Percentiles rank a stretch among this genome's conserved stretches.
Evolutionary conservation across 1,140 invertebrate species (phyloP).

Genomic region (Acromyrmex charruanus): DNA sequence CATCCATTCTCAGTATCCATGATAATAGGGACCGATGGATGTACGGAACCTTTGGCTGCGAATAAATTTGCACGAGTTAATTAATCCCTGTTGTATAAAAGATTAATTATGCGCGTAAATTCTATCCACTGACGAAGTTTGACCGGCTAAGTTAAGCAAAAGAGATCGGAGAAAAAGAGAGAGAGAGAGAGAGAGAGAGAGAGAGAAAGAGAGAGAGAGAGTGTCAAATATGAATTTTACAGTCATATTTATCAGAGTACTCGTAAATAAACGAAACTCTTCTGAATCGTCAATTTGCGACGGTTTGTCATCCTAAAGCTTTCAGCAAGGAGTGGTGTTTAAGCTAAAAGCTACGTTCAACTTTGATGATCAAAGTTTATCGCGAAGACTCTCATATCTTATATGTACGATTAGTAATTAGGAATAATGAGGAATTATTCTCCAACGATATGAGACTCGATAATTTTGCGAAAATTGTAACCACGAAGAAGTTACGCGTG

Average conservation of each 20-base stretch:
- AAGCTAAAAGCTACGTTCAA: constrained; percentile 10
- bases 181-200: not conserved
- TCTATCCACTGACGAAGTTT: constrained; percentile 10
- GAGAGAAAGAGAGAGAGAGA: not conserved
- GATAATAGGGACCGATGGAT: constrained; percentile 37
- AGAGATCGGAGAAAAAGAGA: not conserved
- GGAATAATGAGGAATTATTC: not conserved
- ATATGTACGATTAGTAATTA: not conserved
- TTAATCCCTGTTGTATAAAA: constrained; percentile 58
- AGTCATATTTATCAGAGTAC: constrained; percentile 19
- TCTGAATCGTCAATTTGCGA: constrained; percentile 7
- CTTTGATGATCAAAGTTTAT: constrained; percentile 34
- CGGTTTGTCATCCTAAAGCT: not conserved
- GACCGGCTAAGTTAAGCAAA: constrained; percentile 1
- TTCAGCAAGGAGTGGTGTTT: not conserved
- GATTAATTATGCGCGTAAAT: constrained; percentile 64
- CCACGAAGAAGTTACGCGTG: not conserved
- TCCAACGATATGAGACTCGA: not conserved
- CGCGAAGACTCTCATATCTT: not conserved
- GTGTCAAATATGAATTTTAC: constrained; percentile 18
- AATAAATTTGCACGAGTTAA: constrained; percentile 65
- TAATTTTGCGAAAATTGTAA: not conserved
- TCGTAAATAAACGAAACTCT: constrained; percentile 38
- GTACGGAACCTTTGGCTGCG: not conserved
- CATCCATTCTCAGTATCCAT: constrained; percentile 14